These are phyloP conservation scores for Protobothrops flavoviridis DNA, from an alignment of 2,113 vertebrate genomes.

Conservation along the genomic window DNA sequence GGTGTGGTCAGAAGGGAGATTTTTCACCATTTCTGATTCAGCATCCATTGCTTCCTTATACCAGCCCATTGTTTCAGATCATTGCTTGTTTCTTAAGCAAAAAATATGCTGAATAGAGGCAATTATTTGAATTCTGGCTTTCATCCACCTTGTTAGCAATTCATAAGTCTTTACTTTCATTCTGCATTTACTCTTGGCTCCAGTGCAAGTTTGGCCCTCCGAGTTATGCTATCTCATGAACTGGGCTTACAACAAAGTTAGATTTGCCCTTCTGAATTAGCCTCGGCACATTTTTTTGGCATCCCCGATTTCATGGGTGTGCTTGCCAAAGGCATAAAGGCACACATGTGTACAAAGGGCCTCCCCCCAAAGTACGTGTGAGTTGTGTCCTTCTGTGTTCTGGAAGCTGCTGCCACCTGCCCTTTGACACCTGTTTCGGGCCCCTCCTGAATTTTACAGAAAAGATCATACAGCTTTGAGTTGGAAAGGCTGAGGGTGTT, in stretches of 20 bases:
- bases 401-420: not conserved
- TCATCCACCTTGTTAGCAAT: slow-evolving; percentile 41
- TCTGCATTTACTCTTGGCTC: slow-evolving; percentile 45
- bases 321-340: not conserved
- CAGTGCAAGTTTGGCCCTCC: not conserved
- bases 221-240: not conserved
- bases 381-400: not conserved
- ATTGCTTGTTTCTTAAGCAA: slow-evolving; percentile 36
- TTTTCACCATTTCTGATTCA: slow-evolving; percentile 3
- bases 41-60: slow-evolving; percentile 32
- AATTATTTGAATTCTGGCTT: slow-evolving; percentile 59
- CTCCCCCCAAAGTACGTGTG: not conserved
- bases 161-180: slow-evolving; percentile 47
- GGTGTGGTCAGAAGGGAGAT: not conserved
- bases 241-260: slow-evolving; percentile 1
- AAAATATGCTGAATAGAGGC: slow-evolving; percentile 56
- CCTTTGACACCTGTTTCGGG: not conserved
- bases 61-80: slow-evolving; percentile 45
- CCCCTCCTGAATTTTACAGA: not conserved
- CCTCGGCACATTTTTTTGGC: not conserved
- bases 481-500: not conserved
- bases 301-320: slow-evolving; percentile 4
- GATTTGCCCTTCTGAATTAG: not conserved
- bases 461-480: not conserved
- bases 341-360: not conserved